Evolutionary conservation across 2,888 invertebrate species (phyloP).

Genomic region (Trachelus stipa): DNA sequence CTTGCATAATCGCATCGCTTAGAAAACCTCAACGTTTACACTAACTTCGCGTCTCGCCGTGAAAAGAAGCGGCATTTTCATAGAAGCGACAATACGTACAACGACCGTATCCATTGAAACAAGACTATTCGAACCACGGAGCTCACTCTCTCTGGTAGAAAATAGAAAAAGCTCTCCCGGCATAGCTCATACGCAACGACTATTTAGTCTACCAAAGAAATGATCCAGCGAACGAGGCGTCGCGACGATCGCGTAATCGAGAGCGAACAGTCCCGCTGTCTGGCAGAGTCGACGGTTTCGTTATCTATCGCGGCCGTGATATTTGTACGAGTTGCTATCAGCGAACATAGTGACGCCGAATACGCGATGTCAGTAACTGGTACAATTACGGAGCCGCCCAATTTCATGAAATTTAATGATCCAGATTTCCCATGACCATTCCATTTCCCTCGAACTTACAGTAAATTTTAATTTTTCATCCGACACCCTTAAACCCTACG

Average conservation of each 20-base stretch:
- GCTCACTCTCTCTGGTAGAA: background rate
- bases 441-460: no score
- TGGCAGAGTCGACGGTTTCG: constrained; percentile 15
- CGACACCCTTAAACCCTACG: background rate
- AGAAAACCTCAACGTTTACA: background rate
- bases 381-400: background rate
- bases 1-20: background rate
- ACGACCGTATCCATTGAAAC: background rate
- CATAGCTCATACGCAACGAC: background rate
- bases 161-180: background rate
- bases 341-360: background rate
- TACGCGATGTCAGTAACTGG: background rate
- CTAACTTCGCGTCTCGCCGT: background rate
- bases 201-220: background rate
- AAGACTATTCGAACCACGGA: background rate
- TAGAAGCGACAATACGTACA: background rate
- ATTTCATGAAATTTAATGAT: background rate
- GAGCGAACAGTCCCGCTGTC: constrained; percentile 28
- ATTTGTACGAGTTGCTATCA: constrained; percentile 18
- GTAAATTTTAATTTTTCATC: background rate
- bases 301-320: constrained; percentile 23
- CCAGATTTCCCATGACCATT: background rate
- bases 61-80: constrained; percentile 2
- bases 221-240: background rate
- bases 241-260: background rate